These are phyloP conservation scores for Pseudomyrmex gracilis DNA, from an alignment of 1,140 invertebrate genomes.

Conservation along the genomic window DNA sequence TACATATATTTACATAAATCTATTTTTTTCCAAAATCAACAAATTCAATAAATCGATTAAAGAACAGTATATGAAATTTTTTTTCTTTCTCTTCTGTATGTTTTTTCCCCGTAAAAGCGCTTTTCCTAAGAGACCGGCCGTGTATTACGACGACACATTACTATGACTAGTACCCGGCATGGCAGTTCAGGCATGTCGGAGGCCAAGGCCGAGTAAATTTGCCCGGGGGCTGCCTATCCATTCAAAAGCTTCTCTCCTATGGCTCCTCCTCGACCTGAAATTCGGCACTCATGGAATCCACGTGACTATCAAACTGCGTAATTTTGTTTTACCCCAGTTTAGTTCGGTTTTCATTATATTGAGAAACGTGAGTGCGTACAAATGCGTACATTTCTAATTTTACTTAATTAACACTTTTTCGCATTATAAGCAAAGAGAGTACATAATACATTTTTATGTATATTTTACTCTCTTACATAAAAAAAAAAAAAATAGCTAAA, in stretches of 20 bases:
- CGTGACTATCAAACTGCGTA: constrained; percentile 27
- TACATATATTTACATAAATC: not conserved
- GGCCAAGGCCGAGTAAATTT: constrained; percentile 64
- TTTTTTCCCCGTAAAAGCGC: constrained; percentile 34
- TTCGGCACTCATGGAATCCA: constrained; percentile 25
- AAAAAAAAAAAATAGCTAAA: constrained; percentile 6
- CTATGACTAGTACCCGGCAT: constrained; percentile 28
- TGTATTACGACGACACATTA: constrained; percentile 45
- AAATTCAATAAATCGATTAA: constrained; percentile 27
- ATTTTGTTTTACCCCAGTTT: constrained; percentile 9
- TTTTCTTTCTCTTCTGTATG: constrained; percentile 1
- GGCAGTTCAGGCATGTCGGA: constrained; percentile 28
- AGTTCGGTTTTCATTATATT: not conserved
- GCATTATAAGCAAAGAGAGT: too few species aligned
- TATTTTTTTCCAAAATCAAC: not conserved
- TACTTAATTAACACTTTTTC: too few species aligned
- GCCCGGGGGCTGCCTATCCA: constrained; percentile 51
- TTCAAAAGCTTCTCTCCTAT: constrained; percentile 49
- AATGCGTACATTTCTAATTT: not conserved
- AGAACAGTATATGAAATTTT: not conserved
- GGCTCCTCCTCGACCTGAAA: constrained; percentile 43
- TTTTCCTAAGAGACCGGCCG: constrained; percentile 39
- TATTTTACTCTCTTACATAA: not conserved
- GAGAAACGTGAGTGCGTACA: too few species aligned
- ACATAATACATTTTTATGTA: too few species aligned